Evolutionary conservation across 1,140 invertebrate genomes (phyloP).

Genomic region (Saxidomus purpurata): DNA sequence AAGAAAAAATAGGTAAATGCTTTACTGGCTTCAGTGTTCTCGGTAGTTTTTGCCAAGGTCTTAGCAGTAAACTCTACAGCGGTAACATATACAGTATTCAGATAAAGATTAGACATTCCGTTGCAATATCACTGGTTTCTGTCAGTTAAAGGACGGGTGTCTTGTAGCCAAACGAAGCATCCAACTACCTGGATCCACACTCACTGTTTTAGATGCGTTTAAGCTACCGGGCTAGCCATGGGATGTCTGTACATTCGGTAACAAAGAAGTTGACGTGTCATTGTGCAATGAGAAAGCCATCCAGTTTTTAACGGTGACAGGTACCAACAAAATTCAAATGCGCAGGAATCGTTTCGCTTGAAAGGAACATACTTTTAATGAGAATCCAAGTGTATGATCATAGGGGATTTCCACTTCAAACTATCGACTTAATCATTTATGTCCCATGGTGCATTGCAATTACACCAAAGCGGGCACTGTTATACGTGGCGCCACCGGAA

Average conservation of each 20-base stretch:
- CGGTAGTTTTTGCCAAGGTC: neutral
- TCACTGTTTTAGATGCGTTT: neutral
- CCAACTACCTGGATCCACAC: neutral
- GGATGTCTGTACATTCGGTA: neutral
- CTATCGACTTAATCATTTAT: neutral
- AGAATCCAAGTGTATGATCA: neutral
- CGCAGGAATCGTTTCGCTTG: neutral
- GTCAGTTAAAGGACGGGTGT: neutral
- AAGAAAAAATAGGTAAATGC: neutral
- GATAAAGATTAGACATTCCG: neutral
- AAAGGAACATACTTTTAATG: neutral
- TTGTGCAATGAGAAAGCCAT: neutral
- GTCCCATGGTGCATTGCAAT: neutral
- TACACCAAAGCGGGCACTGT: neutral
- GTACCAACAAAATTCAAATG: neutral
- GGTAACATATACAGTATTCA: neutral
- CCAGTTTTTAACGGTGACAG: neutral
- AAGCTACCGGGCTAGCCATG: neutral
- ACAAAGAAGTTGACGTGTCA: neutral
- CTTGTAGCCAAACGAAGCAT: neutral
- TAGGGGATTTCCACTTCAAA: neutral
- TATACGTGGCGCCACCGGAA: neutral
- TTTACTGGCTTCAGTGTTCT: neutral
- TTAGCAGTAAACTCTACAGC: neutral
- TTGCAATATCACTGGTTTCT: neutral